A percentile compares a stretch with the other conserved stretches of the same genome.
Conservation (phyloP, 2,888 invertebrate genomes). For the Helleia helle region DNA sequence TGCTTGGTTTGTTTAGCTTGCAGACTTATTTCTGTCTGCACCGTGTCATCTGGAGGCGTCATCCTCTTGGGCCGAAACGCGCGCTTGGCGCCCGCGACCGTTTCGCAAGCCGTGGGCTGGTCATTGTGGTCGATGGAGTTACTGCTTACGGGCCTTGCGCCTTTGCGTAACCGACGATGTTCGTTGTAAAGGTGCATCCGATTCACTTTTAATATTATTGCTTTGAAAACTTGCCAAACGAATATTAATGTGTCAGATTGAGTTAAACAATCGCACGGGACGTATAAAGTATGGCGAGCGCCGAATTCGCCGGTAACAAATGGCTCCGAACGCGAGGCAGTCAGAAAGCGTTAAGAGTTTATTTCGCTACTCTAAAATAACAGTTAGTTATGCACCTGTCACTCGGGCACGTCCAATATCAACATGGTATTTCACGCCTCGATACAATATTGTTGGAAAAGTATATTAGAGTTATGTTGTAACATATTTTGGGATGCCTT, state of each 20-base stretch:
- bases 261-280: slow-evolving; percentile 5
- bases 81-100: slow-evolving; percentile 48
- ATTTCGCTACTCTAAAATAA: slow-evolving; percentile 25
- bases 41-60: slow-evolving; percentile 63
- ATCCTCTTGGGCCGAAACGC: slow-evolving; percentile 39
- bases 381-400: slow-evolving; percentile 40
- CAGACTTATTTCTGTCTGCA: slow-evolving; percentile 63
- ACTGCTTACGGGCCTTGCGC: slow-evolving; percentile 26
- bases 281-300: not conserved
- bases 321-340: not conserved
- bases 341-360: slow-evolving; percentile 24
- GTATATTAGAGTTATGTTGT: slow-evolving; percentile 9
- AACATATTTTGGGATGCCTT: too few species aligned
- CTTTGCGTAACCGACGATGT: slow-evolving; percentile 34
- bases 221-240: slow-evolving; percentile 21
- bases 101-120: slow-evolving; percentile 46
- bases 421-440: slow-evolving; percentile 34
- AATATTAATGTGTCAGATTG: slow-evolving; percentile 11
- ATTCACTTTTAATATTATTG: slow-evolving; percentile 17
- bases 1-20: slow-evolving; percentile 64
- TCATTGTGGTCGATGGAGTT: slow-evolving; percentile 31
- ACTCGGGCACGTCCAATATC: slow-evolving; percentile 39
- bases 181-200: slow-evolving; percentile 14
- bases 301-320: slow-evolving; percentile 7
- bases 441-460: slow-evolving; percentile 15